These are phyloP conservation scores for Bos indicus DNA, from an alignment of 2,113 vertebrate species.

Conservation along the genomic window DNA sequence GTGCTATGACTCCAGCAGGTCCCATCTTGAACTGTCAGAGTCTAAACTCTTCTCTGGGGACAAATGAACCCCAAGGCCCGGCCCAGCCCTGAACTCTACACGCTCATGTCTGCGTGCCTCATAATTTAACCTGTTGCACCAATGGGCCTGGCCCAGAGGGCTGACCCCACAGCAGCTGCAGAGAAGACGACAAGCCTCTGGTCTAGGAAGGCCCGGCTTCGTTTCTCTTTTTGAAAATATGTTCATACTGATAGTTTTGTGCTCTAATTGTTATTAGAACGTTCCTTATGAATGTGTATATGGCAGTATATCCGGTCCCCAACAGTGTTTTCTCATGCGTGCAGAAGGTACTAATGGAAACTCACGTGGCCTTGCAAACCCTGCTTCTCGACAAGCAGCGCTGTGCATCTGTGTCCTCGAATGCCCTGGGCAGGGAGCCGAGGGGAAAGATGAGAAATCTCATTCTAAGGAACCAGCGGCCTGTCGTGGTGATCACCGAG, in stretches of 20 bases:
- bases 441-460: not conserved
- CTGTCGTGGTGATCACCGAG: not conserved
- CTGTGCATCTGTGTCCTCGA: not conserved
- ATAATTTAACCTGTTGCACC: not conserved
- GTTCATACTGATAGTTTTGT: conserved; percentile 55
- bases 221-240: conserved; percentile 52
- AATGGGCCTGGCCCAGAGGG: not conserved
- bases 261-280: conserved; percentile 66
- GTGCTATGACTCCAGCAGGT: fast-evolving
- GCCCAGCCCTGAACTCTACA: not conserved
- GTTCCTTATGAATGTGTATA: conserved; percentile 42
- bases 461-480: not conserved
- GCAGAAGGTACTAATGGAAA: conserved; percentile 11
- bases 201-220: conserved; percentile 62
- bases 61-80: not conserved
- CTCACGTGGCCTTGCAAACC: conserved; percentile 42
- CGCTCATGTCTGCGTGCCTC: not conserved
- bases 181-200: conserved; percentile 21
- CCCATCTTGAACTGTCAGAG: not conserved
- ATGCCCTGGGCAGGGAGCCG: fast-evolving
- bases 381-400: not conserved
- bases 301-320: not conserved
- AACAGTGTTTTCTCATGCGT: not conserved
- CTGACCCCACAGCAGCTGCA: conserved; percentile 5
- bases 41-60: not conserved